Conservation (phyloP, 2,113 vertebrate species). For the Anarhynchus alexandrinus region DNA sequence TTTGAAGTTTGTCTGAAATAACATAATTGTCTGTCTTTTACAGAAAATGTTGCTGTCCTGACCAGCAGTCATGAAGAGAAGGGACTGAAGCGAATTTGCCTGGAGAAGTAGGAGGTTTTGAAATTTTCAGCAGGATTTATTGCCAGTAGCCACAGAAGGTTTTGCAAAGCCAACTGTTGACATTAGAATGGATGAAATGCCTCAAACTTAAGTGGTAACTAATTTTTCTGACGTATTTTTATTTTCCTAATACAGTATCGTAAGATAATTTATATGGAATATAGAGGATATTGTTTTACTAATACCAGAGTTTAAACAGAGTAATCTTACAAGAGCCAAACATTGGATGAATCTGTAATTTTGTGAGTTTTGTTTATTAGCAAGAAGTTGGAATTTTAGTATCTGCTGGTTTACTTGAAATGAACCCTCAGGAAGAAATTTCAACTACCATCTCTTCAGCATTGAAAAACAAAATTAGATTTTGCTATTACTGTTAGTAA, state of each 20-base stretch:
- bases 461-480: neutral
- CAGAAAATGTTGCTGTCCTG: constrained; percentile 58
- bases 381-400: neutral
- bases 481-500: neutral
- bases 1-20: neutral
- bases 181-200: neutral
- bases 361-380: neutral
- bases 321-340: neutral
- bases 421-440: too few species aligned
- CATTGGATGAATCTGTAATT: neutral
- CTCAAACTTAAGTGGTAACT: constrained; percentile 49
- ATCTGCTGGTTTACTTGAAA: neutral
- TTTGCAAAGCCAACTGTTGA: neutral
- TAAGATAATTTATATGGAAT: neutral
- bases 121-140: constrained; percentile 4
- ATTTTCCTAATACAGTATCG: neutral
- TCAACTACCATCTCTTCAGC: neutral
- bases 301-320: neutral
- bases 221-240: neutral
- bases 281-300: neutral
- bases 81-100: neutral
- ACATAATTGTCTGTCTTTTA: neutral
- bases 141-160: neutral
- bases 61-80: constrained; percentile 33
- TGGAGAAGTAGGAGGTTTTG: neutral